Base-by-base conservation (phyloP, 2,797 vertebrate species). In the Pseudochromis fuscus region DNA sequence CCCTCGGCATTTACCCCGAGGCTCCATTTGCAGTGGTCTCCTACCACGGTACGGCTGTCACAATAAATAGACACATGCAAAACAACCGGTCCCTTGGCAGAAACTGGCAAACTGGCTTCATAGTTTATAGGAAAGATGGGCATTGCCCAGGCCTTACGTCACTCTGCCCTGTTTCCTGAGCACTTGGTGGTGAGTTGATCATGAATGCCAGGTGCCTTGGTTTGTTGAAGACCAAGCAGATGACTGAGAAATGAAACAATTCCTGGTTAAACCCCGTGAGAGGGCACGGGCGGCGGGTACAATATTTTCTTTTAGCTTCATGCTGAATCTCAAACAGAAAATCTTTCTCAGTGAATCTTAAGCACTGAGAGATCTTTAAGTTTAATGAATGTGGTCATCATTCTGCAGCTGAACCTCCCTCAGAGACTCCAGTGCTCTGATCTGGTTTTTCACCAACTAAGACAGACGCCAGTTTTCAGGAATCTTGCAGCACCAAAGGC, bases 361-460 rank as follows among this genome's bases (percentile, higher is more conserved):
- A 58, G 46, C 13, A 16, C 25, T 45, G 55, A 79, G 64, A 73
- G 75, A 75, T 69, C 28, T 69, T 63, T 5, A 44, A 48, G 49
- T 81, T 68, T 85, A 84, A 91, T 86, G 57, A 88, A 72, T 67
- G 61, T 72, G 68, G 81, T 84, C 82, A 83, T 80, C 72, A 51
- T 50, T 75, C 69, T 65, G 57, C 25, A 42, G 49, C 52, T 84
- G 77, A 84, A 60, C 55, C 74, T 50, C 62, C 75, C 83, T 77
- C 0, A 21, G 84, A 82, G 77, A 79, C 52, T 21, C 0, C 0
- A 59, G 27, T 23, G 50, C 62, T 84, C 56, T 87, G 67, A 88
- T 85, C 73, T 63, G 49, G 59, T 82, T 79, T 42, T 53, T 30
- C 63, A 49, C 52, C 67, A 52, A 59, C 25, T 24, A 40, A 87